Evolutionary conservation across 2,113 vertebrate genomes (phyloP), one percentile per base, ranked within the genome.

Genomic region (Dromiciops gliroides): DNA sequence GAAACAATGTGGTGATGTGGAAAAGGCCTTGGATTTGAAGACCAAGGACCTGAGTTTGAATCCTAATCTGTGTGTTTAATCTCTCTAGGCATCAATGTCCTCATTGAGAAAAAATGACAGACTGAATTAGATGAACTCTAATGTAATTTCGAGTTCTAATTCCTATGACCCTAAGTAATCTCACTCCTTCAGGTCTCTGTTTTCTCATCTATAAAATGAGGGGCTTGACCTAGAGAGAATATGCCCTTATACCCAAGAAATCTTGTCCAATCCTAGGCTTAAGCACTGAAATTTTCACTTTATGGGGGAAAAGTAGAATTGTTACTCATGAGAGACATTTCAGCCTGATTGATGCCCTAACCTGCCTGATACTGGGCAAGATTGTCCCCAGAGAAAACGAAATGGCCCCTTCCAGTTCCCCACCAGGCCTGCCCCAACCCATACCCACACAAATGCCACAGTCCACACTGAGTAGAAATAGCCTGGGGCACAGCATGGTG

Each of bases 391-490:
- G 67, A 83, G 67, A 44, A 83, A 83, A 83, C 44, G 67, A 44
- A 83, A 23, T 83, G 5, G 8, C 67, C 67, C 67, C 37, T 75
- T n/a, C 67, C 67, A n/a, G 0, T 75, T 44, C 67, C 19, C 67
- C n/a, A 44, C 28, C 94, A 10, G 8, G 47, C 47, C 14, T 11
- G 10, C 9, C 37, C 48, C 50, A 4, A 89, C 8, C 10, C 48
- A n/a, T 19, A 14, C 24, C 37, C 50, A 44, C 49, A 47, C 56
- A 14, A n/a, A 88, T 31, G 50, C 88, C 91, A 56, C 52, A 37
- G 5, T 51, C 91, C 56, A 93, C 89, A 95, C 90, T 94, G n/a
- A 93, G 50, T 90, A 67, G 93, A 89, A 96, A 90, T 90, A 93
- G 51, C 91, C 92, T 16, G 50, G 89, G 93, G 50, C 49, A 0